phyloP scores from a whole-genome alignment of 2,888 invertebrate genomes.

The Chydorus sphaericus region DNA sequence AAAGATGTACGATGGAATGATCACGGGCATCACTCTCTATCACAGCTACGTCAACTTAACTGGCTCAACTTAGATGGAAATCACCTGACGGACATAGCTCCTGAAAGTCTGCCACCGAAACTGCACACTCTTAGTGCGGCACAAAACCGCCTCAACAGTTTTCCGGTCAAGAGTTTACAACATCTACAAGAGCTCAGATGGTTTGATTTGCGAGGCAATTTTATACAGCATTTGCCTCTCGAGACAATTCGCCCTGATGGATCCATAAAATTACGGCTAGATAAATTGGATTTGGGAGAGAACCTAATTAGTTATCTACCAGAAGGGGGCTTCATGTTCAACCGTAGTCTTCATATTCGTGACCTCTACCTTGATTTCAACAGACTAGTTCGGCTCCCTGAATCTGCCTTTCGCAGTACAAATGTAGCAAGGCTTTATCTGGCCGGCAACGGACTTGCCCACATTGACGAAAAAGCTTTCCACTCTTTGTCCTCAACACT shows the following conservation, averaged over 20 bases:
- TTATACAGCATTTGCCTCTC: constrained; percentile 9
- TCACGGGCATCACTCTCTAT: constrained; percentile 34
- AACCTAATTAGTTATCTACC: constrained; percentile 59
- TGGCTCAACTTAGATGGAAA: constrained; percentile 57
- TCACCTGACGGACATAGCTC: constrained; percentile 45
- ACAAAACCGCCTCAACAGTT: constrained; percentile 51
- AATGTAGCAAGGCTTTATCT: constrained; percentile 61
- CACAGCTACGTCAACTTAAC: constrained; percentile 45
- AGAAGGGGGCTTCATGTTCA: constrained; percentile 34
- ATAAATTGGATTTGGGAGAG: constrained; percentile 70
- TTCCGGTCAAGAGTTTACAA: constrained; percentile 48
- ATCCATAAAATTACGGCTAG: constrained; percentile 38
- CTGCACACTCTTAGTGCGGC: constrained; percentile 55
- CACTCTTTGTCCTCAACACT: constrained; percentile 53
- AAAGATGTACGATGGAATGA: constrained; percentile 3
- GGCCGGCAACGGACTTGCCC: constrained; percentile 56
- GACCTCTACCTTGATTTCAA: constrained; percentile 72
- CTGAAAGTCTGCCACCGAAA: constrained; percentile 46
- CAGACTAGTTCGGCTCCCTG: constrained; percentile 49
- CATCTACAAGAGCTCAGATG: constrained; percentile 43
- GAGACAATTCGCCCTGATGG: neutral
- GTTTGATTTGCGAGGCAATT: constrained; percentile 15
- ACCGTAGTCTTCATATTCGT: constrained; percentile 53
- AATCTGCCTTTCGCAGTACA: constrained; percentile 49
- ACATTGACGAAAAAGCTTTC: constrained; percentile 55